A percentile compares a stretch with the other conserved stretches of the same genome.
Conservation (phyloP, 2,888 invertebrate species). For the Aphidius colemani region DNA sequence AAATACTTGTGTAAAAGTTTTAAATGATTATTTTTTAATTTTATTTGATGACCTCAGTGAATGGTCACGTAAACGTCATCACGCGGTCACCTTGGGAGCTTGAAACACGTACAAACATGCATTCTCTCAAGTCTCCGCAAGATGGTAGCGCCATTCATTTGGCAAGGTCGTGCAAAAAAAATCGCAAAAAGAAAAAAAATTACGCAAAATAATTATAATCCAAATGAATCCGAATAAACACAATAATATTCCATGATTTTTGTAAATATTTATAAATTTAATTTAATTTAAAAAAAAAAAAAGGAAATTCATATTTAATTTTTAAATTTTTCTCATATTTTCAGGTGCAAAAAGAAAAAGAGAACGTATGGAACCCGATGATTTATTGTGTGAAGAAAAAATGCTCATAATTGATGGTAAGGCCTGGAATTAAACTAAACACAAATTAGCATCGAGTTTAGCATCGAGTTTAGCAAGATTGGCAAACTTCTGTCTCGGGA, state of each 20-base stretch:
- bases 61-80: constrained; percentile 30
- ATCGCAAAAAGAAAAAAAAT: not conserved
- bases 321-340: constrained; percentile 15
- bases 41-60: constrained; percentile 29
- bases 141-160: constrained; percentile 36
- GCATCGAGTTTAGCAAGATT: no score
- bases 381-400: constrained; percentile 58
- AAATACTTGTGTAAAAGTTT: no score
- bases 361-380: constrained; percentile 55
- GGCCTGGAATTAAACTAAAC: no score
- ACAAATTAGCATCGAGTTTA: no score
- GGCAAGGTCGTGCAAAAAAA: constrained; percentile 5
- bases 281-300: not conserved
- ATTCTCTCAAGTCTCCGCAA: constrained; percentile 32
- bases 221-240: no score
- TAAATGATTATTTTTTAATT: no score
- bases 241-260: no score
- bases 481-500: no score
- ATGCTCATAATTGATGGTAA: constrained; percentile 59
- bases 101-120: constrained; percentile 29
- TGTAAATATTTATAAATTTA: constrained; percentile 7
- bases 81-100: constrained; percentile 37
- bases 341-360: constrained; percentile 55
- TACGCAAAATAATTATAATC: not conserved
- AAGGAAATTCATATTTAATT: not conserved